Evolutionary conservation across 2,888 invertebrate genomes (phyloP).

Genomic region (Nudaria mundana): DNA sequence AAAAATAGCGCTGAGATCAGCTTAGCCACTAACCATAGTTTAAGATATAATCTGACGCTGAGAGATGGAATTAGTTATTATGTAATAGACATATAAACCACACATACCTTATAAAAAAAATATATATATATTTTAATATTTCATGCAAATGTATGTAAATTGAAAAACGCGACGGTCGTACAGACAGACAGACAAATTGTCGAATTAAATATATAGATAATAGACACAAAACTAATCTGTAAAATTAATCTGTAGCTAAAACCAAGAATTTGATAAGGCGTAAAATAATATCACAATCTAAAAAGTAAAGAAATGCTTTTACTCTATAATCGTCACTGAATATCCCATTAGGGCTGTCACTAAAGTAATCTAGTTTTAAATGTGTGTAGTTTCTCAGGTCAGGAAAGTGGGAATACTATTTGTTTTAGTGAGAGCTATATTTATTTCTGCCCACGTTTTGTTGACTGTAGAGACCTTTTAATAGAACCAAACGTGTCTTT

Average conservation of each 20-base stretch:
- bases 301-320: conserved; percentile 16
- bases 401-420: background rate
- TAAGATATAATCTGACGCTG: too few species aligned
- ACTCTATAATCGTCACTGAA: conserved; percentile 18
- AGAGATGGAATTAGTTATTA: background rate
- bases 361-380: background rate
- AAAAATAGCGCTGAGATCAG: too few species aligned
- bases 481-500: too few species aligned
- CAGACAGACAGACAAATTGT: too few species aligned
- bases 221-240: conserved; percentile 5
- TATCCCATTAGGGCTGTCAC: conserved; percentile 7
- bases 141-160: too few species aligned
- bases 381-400: background rate
- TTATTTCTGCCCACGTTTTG: background rate
- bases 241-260: conserved; percentile 8
- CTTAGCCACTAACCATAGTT: too few species aligned
- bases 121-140: too few species aligned
- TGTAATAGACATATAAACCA: background rate
- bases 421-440: background rate
- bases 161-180: too few species aligned
- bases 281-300: conserved; percentile 15
- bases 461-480: background rate
- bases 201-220: too few species aligned
- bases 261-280: conserved; percentile 4
- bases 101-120: too few species aligned